Base-by-base conservation (phyloP, 2,888 invertebrate genomes). In the Chymomyza fuscimana region DNA sequence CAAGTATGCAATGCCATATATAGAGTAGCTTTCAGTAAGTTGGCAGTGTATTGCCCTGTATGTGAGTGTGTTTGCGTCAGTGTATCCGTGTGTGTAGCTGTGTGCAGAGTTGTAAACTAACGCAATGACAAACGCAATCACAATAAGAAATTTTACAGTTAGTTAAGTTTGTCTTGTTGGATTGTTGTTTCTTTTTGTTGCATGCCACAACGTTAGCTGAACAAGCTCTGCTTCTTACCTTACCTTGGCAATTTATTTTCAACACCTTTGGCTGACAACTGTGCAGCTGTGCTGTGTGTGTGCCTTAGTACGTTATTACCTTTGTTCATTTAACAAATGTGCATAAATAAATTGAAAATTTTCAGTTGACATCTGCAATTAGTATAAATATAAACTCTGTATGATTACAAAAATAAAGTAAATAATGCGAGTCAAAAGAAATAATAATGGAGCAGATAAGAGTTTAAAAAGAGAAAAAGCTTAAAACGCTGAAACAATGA, bases 51-150 rank as follows among this genome's bases (percentile, higher is more conserved):
- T 3, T n/a, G 65, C 32, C 16, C 59, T 64, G 40, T 29, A 32
- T 19, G 40, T 66, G 69, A 72, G 69, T 77, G 85, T 16, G 32
- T 46, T 58, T 29, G 69, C 22, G 61, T 65, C 40, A 46, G 50
- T 12, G 36, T 10, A n/a, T 25, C 22, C 16, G 52, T 66, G 61
- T 32, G n/a, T 67, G 59, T 52, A 25, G 51, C n/a, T 25, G 15
- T 58, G 58, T 19, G 58, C 80, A 77, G 80, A 82, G 81, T 85
- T 87, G 85, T 87, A 87, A 87, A 86, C 86, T 85, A 86, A 85
- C 78, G 87, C 86, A 86, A 85, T 85, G 87, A 87, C 86, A 86
- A 86, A 86, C 86, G 86, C 87, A 87, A 86, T 87, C 86, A 86
- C 86, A 86, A 86, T 86, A 86, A 81, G 87, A 79, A 85, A 87